Conservation (phyloP, 2,888 invertebrate species). For the Polydrusus cervinus region DNA sequence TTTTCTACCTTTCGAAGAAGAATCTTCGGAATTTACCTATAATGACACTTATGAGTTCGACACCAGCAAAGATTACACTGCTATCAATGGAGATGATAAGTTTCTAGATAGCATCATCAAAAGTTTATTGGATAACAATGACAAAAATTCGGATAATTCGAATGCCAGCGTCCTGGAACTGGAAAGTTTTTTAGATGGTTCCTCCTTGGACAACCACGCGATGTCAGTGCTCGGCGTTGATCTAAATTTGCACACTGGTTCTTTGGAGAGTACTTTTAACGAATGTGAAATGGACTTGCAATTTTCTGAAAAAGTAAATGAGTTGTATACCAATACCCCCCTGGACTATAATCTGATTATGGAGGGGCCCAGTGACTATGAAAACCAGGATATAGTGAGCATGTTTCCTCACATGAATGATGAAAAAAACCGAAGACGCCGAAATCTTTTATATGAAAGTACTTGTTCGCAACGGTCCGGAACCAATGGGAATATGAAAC, state of each 20-base stretch:
- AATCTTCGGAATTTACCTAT: constrained; percentile 55
- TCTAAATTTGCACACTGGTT: constrained; percentile 61
- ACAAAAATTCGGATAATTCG: constrained; percentile 30
- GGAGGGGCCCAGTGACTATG: constrained; percentile 54
- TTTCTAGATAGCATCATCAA: constrained; percentile 61
- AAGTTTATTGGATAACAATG: constrained; percentile 57
- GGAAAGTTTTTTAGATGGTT: constrained; percentile 48
- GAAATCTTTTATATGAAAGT: constrained; percentile 69
- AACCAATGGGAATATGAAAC: constrained; percentile 48
- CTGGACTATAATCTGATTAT: constrained; percentile 59
- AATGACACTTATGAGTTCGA: constrained; percentile 47
- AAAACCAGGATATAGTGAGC: constrained; percentile 60
- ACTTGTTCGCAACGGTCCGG: constrained; percentile 58
- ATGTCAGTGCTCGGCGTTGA: constrained; percentile 66
- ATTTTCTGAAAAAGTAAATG: constrained; percentile 59
- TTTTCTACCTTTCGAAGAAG: constrained; percentile 58
- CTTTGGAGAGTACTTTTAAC: constrained; percentile 56
- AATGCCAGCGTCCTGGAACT: constrained; percentile 35
- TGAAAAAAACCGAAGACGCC: constrained; percentile 67
- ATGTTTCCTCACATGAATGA: constrained; percentile 69
- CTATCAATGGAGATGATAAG: constrained; percentile 60
- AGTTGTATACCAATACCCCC: constrained; percentile 59
- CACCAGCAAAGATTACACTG: constrained; percentile 50
- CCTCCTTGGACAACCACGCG: constrained; percentile 54
- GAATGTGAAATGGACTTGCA: constrained; percentile 61